Evolutionary conservation across 2,888 invertebrate genomes (phyloP), one percentile per base, ranked within the genome.

Genomic region (Lomographa bimaculata): DNA sequence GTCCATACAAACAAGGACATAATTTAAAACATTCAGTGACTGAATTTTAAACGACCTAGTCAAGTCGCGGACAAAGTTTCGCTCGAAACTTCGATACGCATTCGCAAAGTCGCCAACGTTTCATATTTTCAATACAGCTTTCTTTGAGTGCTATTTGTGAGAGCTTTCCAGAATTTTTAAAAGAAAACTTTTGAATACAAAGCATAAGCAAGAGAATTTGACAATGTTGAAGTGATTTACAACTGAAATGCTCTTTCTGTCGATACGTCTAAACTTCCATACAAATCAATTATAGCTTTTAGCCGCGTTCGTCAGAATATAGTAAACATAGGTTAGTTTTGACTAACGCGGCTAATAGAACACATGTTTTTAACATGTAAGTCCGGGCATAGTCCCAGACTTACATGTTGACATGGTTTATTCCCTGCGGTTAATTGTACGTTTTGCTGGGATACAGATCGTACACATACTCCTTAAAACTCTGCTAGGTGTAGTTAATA

Each of bases 101-200:
- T 66, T 63, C 54, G 50, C 50, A 36, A 55, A 63, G 58, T 69
- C 57, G 55, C 58, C 60, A 60, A 59, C 63, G 61, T 67, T 60
- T 60, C 60, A 73, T 70, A 75, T 78, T 77, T 77, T 72, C 71
- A 66, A 77, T 73, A 68, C 61, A 65, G 57, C 54, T 64, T 62
- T 61, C 61, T 71, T 69, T 70, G 70, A 70, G 69, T 61, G 61
- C 58, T 61, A 64, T 71, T 71, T 69, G 55, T 66, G 56, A 59
- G 74, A 75, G 14, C 64, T 72, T 71, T 53, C 57, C 60, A 62
- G 65, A 68, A 68, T 72, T 70, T 73, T 74, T 64, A 64, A 63
- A 65, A 45, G 46, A 48, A 55, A 72, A 72, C 59, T 76, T 73
- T 64, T 62, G 57, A 63, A 66, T 62, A 55, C 55, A 61, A 57